Evolutionary conservation across 2,888 invertebrate species (phyloP), one percentile per base, ranked within the genome.

Genomic region (Incurvaria masculella): DNA sequence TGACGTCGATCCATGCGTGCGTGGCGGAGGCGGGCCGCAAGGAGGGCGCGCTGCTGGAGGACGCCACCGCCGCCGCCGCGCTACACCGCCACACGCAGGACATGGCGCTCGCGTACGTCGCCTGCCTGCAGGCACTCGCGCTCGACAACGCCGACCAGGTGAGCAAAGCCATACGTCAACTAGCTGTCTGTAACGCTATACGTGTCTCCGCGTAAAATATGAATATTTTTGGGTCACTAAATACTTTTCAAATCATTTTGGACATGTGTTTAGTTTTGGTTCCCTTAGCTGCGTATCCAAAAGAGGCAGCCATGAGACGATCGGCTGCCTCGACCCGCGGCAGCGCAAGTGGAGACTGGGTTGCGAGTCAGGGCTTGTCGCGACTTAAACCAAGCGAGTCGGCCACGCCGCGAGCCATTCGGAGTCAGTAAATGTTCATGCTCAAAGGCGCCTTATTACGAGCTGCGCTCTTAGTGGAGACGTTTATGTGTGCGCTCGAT

Each of bases 101-200:
- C 51, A 81, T 86, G 48, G 69, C 91, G 39, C 69, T 79, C 2
- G 79, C 83, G 1, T 87, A 81, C 57, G 83, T 84, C 47, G 75
- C 81, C 49, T 89, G 89, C 49, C 73, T 95, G 53, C 85, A 88
- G 53, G 83, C 86, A 52, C 69, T 93, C 47, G 90, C 91, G 1
- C 83, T 85, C 53, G 81, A 82, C 54, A 83, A 85, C 27, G 85
- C 85, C 52, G 87, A 88, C 51, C 81, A 83, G 68, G 85, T 72
- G 54, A 48, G 11, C 10, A 16, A 43, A 18, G 2, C 20, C n/a
- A n/a, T 42, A 44, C 5, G 20, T 27, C n/a, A n/a, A 8, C 6
- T 40, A 17, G 4, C 18, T 40, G 6, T 40, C 14, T 40, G n/a
- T n/a, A n/a, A n/a, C n/a, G n/a, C n/a, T n/a, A n/a, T n/a, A n/a